Evolutionary conservation across 2,888 invertebrate genomes (phyloP).

Genomic region (Polyploca ridens): DNA sequence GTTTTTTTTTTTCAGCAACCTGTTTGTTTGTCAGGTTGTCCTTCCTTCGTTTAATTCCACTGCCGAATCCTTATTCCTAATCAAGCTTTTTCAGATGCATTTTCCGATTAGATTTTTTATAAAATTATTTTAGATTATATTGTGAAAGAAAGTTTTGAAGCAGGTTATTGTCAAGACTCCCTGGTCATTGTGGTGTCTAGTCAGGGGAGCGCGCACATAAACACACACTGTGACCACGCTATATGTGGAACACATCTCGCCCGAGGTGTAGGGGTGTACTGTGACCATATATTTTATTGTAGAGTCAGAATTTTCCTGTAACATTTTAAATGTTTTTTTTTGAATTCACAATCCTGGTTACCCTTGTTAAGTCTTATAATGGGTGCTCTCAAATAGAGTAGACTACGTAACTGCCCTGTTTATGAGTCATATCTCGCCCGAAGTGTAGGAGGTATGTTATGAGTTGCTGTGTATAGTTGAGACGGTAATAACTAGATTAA

Average conservation of each 20-base stretch:
- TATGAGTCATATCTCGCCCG: conserved; percentile 21
- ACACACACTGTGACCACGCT: conserved; percentile 20
- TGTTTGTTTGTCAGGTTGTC: no score
- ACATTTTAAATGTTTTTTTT: background rate
- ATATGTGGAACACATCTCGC: conserved; percentile 43
- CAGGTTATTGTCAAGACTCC: conserved; percentile 10
- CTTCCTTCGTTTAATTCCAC: no score
- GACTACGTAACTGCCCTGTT: background rate
- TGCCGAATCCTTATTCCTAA: no score
- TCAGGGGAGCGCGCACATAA: conserved; percentile 36
- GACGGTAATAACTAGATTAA: background rate
- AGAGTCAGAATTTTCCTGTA: background rate
- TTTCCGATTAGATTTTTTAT: no score
- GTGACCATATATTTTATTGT: background rate
- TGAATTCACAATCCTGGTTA: background rate
- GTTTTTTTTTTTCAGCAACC: no score
- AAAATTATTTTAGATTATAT: no score
- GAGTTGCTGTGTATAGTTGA: background rate
- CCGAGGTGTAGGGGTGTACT: conserved; percentile 30
- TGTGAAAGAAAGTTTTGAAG: background rate
- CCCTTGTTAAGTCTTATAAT: background rate
- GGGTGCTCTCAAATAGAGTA: background rate
- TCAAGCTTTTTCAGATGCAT: background rate
- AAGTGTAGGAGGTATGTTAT: conserved; percentile 29
- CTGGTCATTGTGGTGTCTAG: conserved; percentile 22